Base-by-base conservation (phyloP, 2,888 invertebrate genomes). In the Danaus chrysippus region DNA sequence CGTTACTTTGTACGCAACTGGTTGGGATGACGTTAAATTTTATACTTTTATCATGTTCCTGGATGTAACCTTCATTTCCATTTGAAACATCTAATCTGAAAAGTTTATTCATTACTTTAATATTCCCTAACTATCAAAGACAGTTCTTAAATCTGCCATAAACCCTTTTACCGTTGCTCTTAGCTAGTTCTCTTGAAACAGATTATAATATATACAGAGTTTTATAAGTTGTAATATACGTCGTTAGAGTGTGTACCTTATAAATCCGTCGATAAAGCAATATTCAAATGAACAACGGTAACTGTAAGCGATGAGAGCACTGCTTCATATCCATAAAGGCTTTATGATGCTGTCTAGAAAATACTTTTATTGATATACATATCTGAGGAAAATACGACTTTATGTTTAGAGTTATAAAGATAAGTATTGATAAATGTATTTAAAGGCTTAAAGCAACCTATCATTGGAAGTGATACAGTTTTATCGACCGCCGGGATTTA, bases 291-390 rank as follows among this genome's bases (percentile, higher is more conserved):
- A 42, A 17, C 23, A 59, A 44, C 56, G 60, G 67, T 69, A 70
- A 73, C 68, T 67, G 64, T 62, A 62, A 54, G 59, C 70, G 73
- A 71, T 73, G 74, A 76, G 71, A 78, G 74, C 71, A 77, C 79
- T 79, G 78, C 74, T 78, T 76, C 73, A 76, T 75, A 73, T 70
- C 76, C 73, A 81, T 84, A 82, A 84, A 83, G 63, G 72, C 62
- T 82, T 84, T 84, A 85, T 76, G 83, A 82, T 75, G 75, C 72
- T 71, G 83, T 83, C 83, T 84, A 81, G 82, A 78, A 71, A 75
- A 80, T 77, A 74, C 67, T 75, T 79, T 80, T 79, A 82, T 73
- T 68, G 67, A 17, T 61, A 67, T 62, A 63, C 58, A 59, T 68
- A 70, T 72, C 65, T 69, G 73, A 73, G 76, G 15, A 49, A 73